Evolutionary conservation across 2,888 invertebrate genomes (phyloP), one percentile per base, ranked within the genome.

Genomic region (Cephonodes hylas): DNA sequence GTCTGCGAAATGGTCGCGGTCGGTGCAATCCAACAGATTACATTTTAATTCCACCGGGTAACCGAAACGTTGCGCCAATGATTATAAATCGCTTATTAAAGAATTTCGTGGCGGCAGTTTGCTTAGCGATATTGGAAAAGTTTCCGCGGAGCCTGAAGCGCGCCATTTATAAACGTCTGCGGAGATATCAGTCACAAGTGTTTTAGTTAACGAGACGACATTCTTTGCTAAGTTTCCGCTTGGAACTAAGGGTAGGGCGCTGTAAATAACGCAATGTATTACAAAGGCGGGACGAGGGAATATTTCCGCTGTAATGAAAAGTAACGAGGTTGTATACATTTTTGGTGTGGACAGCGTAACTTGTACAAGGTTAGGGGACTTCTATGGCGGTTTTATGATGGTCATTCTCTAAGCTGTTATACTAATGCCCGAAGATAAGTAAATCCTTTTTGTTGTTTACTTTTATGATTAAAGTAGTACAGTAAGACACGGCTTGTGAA

Each of bases 81-180:
- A 88, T 89, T 88, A 86, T 85, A 87, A 89, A 90, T 88, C 84
- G 85, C 85, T 89, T 88, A 89, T 88, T 86, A 82, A 87, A 86
- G 85, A 81, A 84, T 85, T 80, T 67, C 73, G 27, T 68, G 68
- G 60, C 58, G 66, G 60, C 76, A 85, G 83, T 86, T 86, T 83
- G 77, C 77, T 75, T 75, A 75, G 73, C 74, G 84, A 83, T 88
- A 89, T 89, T 89, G 88, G 85, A 84, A 86, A 89, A 89, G 81
- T 89, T 89, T 77, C 62, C 64, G 62, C 70, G 69, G 69, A 67
- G 27, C 25, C 15, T 27, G 45, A 75, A 75, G 76, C 71, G 71
- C 72, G 75, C 80, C 77, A 85, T 85, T 78, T 76, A 80, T 80
- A 81, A 84, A 82, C 80, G 83, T 84, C 83, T 80, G 65, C 68